Evolutionary conservation across 1,140 invertebrate species (phyloP).

Genomic region (Macrostomum lignano): DNA sequence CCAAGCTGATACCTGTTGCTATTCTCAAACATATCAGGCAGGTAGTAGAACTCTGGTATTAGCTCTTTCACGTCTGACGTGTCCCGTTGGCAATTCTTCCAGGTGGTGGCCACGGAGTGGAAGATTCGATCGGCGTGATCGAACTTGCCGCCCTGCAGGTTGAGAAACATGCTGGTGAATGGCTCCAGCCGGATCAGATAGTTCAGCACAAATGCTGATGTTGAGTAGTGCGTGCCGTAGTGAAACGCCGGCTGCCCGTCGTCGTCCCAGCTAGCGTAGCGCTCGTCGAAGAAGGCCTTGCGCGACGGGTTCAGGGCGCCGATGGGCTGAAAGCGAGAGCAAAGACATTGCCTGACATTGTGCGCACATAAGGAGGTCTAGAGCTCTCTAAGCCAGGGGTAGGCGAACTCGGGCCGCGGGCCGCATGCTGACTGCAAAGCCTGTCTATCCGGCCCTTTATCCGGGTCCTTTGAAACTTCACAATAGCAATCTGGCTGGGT

Average conservation of each 20-base stretch:
- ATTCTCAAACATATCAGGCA: conserved; percentile 95
- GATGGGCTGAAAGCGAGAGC: too few relatives aligned
- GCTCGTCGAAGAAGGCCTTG: conserved; percentile 76
- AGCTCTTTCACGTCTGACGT: conserved; percentile 96
- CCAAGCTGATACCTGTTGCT: conserved; percentile 56
- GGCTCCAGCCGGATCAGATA: conserved; percentile 92
- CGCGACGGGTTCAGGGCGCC: conserved; percentile 80
- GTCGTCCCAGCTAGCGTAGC: conserved; percentile 86
- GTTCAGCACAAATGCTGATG: conserved; percentile 89
- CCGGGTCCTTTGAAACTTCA: too few relatives aligned
- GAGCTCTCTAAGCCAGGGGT: too few relatives aligned
- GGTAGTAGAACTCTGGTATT: conserved; percentile 88
- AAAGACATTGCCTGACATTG: too few relatives aligned
- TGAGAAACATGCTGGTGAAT: conserved; percentile 86
- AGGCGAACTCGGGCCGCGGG: too few relatives aligned
- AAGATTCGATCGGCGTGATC: conserved; percentile 88
- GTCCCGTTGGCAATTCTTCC: conserved; percentile 92
- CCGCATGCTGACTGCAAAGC: too few relatives aligned
- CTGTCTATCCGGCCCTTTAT: too few relatives aligned
- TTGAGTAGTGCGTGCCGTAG: conserved; percentile 96
- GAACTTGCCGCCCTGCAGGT: conserved; percentile 71
- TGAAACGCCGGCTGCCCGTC: conserved; percentile 92
- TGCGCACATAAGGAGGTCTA: too few relatives aligned
- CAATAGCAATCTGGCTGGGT: too few relatives aligned
- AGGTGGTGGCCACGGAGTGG: conserved; percentile 62